Evolutionary conservation across 64 coral and sea anemone genomes (phyloP), one percentile per base, ranked within the genome.

Genomic region (Pachyseris speciosa): DNA sequence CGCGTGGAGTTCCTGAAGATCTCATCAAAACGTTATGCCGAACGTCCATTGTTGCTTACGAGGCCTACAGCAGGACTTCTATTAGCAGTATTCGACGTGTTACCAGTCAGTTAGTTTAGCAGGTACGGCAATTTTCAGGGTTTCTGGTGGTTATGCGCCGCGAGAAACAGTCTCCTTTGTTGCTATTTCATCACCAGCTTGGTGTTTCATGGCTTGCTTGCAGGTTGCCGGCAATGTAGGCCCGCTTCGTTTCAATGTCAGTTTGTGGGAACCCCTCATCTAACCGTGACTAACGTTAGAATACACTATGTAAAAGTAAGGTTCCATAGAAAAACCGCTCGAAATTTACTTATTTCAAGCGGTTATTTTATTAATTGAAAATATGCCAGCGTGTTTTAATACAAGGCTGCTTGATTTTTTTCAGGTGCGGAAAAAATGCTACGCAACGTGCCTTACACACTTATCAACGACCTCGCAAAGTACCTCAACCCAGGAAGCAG

Each of bases 401-500:
- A 49, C 45, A 15, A 9, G 45, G 15, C 45, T 49, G 45, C 7
- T 9, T 20, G 19, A 58, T 57, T 59, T 34, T 37, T 40, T 63
- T 25, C 20, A 28, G 51, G 51, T 63, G 6, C 40, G 24, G 48
- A 80, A 2, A 78, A 87, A 64, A 58, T 80, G 60, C 52, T 95
- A 1, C 75, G 76, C 1, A 57, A 88, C 3, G 89, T 50, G 0
- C 61, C 10, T 0, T 96, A 75, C 42, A 79, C 66, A 1, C 3
- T 96, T 5, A 77, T 70, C 11, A 78, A 72, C 0, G 89, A 96
- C 0, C 37, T 96, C 0, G 42, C 72, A 2, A 15, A 22, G 0
- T 22, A 15, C 7, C 57, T 96, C 1, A 96, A 88, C 25, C 94
- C 94, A 0, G 64, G 42, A n/a, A 67, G 37, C 1, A 34, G 83